Evolutionary conservation across 2,888 invertebrate genomes (phyloP).

Genomic region (Pherbina coryleti): DNA sequence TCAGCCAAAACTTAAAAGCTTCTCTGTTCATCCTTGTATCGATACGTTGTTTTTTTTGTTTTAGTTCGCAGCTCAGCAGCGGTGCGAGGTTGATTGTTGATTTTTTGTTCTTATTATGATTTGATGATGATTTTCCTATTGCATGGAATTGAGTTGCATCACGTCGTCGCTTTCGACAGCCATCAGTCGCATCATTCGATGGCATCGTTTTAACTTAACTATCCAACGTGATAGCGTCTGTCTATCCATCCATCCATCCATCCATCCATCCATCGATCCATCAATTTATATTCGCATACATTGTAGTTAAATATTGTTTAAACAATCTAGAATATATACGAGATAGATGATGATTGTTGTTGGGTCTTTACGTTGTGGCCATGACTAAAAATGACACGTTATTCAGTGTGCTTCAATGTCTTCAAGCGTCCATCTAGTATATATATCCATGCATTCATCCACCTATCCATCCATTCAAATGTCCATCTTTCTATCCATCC

Average conservation of each 20-base stretch:
- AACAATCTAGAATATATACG: neutral
- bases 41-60: neutral
- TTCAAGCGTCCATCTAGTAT: neutral
- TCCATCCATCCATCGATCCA: conserved; percentile 8
- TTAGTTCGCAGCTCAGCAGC: neutral
- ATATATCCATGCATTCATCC: neutral
- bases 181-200: conserved; percentile 24
- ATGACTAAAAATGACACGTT: conserved; percentile 1
- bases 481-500: neutral
- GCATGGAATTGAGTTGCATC: conserved; percentile 24
- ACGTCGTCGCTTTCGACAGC: conserved; percentile 29
- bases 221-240: neutral
- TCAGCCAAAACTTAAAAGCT: neutral
- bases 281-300: conserved; percentile 13
- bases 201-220: neutral
- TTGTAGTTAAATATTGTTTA: conserved; percentile 29
- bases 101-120: neutral
- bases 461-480: neutral
- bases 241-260: neutral
- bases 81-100: too few species aligned
- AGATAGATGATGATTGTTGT: neutral
- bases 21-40: neutral
- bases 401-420: neutral
- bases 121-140: neutral
- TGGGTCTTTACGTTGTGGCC: neutral